These are phyloP conservation scores for Haliclona indistincta DNA, from an alignment of 37 sponge, comb jelly and placozoan species.

Conservation along the genomic window DNA sequence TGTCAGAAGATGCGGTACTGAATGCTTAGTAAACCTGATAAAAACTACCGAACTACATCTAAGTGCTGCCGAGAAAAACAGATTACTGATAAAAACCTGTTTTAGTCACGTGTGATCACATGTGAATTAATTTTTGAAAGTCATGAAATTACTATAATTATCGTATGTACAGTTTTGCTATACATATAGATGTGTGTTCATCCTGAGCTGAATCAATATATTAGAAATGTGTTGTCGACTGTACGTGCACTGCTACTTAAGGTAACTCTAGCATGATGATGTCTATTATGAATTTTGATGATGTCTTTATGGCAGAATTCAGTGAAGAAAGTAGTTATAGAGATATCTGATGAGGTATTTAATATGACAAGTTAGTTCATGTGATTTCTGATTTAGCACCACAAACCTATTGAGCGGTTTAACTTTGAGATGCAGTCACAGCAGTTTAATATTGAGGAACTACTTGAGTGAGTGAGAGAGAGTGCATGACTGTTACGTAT, in stretches of 20 bases:
- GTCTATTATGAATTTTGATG: slow-evolving; percentile 27
- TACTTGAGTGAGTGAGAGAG: too few relatives aligned
- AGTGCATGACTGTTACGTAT: too few relatives aligned
- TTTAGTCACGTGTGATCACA: slow-evolving; percentile 5
- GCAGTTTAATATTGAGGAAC: not conserved
- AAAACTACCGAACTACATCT: too few relatives aligned
- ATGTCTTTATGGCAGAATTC: not conserved
- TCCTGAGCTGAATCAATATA: slow-evolving; percentile 74
- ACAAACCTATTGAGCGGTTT: slow-evolving; percentile 58
- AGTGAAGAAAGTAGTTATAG: too few relatives aligned
- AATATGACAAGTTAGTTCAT: too few relatives aligned
- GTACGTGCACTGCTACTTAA: slow-evolving; percentile 31
- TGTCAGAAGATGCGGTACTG: too few relatives aligned
- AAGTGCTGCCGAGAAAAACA: too few relatives aligned
- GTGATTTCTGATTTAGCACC: not conserved
- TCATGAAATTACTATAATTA: not conserved
- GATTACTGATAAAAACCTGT: too few relatives aligned
- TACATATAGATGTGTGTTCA: slow-evolving; percentile 67
- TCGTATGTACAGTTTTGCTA: not conserved
- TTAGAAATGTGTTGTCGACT: slow-evolving; percentile 45
- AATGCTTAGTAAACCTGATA: too few relatives aligned
- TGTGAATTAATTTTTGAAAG: not conserved
- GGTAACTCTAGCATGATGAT: slow-evolving; percentile 69
- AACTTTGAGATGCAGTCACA: slow-evolving; percentile 33
- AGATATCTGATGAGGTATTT: too few relatives aligned